Base-by-base conservation (phyloP, 92 coral and sea anemone genomes). In the Epizoanthus ramosus region DNA sequence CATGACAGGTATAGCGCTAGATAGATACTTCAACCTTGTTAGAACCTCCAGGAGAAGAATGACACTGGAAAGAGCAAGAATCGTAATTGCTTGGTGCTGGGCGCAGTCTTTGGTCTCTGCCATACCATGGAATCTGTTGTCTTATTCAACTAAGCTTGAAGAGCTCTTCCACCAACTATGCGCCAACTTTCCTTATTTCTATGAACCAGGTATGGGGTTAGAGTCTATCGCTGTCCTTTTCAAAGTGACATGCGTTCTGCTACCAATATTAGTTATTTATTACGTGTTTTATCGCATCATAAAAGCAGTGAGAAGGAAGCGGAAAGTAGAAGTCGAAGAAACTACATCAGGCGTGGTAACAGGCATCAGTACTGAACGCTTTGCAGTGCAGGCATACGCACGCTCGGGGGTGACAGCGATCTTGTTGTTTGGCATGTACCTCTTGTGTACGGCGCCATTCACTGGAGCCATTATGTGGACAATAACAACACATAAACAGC, bases 1-100 rank as follows among this genome's bases (percentile, higher is more conserved):
- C 73, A 93, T 93, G 97, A 52, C 71, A 15, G 90, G 86, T 6
- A 86, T 92, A 5, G 93, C 95, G 21, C 53, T 91, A 9, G 98
- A 92, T 43, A 63, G 95, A 43, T 85, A 93, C 65, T 64, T 84
- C 28, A 77, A 89, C 84, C 86, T 91, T 47, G 92, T 89, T 17
- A 60, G 89, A n/a, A 72, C 60, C 5, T 71, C 88, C 14, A 77
- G 89, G 22, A 79, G 86, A 22, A 60, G 91, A 61, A 75, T 89
- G 75, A 87, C 90, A 15, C 67, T 68, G 47, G 74, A 79, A 33
- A 59, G 85, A 3, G 84, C 87, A 12, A 50, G 74, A 17, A 24
- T 74, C 54, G 71, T 85, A 25, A 64, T 93, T 64, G 74, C 57
- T 2, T 84, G 83, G 79, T 87, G 86, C 39, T 93, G 98, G 98